Evolutionary conservation across 2,888 invertebrate genomes (phyloP).

Genomic region (Cepaea hortensis): DNA sequence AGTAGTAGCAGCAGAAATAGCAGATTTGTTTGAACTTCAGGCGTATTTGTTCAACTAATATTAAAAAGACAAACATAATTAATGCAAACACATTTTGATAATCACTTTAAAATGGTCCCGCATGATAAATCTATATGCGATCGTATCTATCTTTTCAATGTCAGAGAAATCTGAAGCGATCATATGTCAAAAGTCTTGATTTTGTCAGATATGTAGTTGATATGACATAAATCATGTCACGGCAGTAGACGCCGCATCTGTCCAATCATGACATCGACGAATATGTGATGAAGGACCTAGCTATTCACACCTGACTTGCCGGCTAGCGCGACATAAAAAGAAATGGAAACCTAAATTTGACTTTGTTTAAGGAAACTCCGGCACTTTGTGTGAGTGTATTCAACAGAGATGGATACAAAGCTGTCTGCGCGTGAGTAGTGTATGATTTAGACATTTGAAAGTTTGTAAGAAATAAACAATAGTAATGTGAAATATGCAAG

Average conservation of each 20-base stretch:
- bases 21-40: neutral
- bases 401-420: neutral
- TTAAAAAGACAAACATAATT: too few species aligned
- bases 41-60: too few species aligned
- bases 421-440: neutral
- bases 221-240: neutral
- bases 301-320: neutral
- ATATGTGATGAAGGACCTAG: neutral
- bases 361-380: neutral
- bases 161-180: neutral
- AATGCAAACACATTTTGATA: too few species aligned
- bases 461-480: neutral
- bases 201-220: neutral
- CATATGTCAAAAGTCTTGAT: neutral
- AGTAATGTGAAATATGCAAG: too few species aligned
- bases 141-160: neutral
- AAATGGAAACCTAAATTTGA: neutral
- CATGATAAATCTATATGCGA: too few species aligned
- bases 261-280: neutral
- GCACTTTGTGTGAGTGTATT: neutral
- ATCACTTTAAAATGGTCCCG: too few species aligned
- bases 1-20: neutral
- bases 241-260: neutral
- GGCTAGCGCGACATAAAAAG: neutral
- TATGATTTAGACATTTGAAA: neutral